Percentiles rank a stretch among this genome's conserved stretches.
Evolutionary conservation across 2,888 invertebrate genomes (phyloP).

Genomic region (Drosophila anomalata): DNA sequence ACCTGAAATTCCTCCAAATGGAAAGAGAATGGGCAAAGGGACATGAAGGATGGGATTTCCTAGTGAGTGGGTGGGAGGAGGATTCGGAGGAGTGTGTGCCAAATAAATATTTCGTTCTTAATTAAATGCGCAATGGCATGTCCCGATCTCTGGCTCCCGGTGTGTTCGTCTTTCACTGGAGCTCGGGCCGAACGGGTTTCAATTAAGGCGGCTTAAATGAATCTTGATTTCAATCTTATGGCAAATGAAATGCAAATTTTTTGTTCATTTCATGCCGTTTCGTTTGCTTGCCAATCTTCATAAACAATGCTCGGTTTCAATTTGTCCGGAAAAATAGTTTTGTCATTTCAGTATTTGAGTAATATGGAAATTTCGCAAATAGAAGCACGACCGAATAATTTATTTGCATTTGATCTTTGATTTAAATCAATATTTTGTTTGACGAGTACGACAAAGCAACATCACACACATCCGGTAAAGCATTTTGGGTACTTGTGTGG

Average conservation of each 20-base stretch:
- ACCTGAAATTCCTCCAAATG: slow-evolving; percentile 5
- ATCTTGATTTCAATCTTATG: slow-evolving; percentile 70
- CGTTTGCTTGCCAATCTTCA: slow-evolving; percentile 39
- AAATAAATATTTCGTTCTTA: slow-evolving; percentile 79
- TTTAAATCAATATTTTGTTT: slow-evolving; percentile 60
- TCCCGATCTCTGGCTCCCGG: slow-evolving; percentile 18
- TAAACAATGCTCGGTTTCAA: slow-evolving; percentile 58
- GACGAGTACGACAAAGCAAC: slow-evolving; percentile 22
- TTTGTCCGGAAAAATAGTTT: slow-evolving; percentile 25
- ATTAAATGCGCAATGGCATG: slow-evolving; percentile 70
- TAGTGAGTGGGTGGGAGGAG: background rate
- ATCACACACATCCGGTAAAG: background rate
- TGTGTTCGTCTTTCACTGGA: slow-evolving; percentile 6
- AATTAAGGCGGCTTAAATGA: slow-evolving; percentile 69
- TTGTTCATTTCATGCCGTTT: slow-evolving; percentile 8
- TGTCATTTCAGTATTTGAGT: slow-evolving; percentile 49
- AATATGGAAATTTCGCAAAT: slow-evolving; percentile 40
- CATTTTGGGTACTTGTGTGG: slow-evolving; percentile 34
- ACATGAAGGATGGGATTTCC: background rate
- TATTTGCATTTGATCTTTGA: slow-evolving; percentile 36
- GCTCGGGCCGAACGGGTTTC: slow-evolving; percentile 40
- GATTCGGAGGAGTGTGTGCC: slow-evolving; percentile 32
- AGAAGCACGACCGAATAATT: slow-evolving; percentile 51
- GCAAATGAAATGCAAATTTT: slow-evolving; percentile 64
- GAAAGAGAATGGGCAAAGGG: slow-evolving; percentile 9